Conservation (phyloP, 2,888 invertebrate genomes). For the Selenia dentaria region DNA sequence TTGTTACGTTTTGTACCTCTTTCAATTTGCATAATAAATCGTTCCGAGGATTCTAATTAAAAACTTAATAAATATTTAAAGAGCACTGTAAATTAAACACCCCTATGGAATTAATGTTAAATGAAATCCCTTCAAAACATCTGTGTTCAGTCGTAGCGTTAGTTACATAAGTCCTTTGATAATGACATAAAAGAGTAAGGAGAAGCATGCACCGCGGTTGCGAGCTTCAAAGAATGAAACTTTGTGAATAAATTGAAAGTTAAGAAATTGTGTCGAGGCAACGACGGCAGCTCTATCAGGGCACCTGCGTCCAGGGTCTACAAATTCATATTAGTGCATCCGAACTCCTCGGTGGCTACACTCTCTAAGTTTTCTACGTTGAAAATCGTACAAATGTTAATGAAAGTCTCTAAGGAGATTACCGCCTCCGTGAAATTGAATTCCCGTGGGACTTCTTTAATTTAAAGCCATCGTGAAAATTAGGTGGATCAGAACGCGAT, state of each 20-base stretch:
- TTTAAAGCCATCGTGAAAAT: slow-evolving; percentile 78
- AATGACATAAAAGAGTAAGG: slow-evolving; percentile 34
- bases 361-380: slow-evolving; percentile 63
- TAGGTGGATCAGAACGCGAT: slow-evolving; percentile 58
- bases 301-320: slow-evolving; percentile 63
- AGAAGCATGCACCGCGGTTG: slow-evolving; percentile 34
- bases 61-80: not conserved
- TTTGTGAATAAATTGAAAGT: slow-evolving; percentile 65
- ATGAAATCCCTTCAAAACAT: not conserved
- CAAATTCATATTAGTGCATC: slow-evolving; percentile 76
- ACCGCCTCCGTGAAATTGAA: slow-evolving; percentile 78
- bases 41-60: slow-evolving; percentile 28
- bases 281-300: slow-evolving; percentile 58
- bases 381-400: slow-evolving; percentile 81
- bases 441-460: slow-evolving; percentile 78
- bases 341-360: slow-evolving; percentile 50
- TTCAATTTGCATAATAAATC: slow-evolving; percentile 29
- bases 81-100: too few species aligned
- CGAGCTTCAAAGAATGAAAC: slow-evolving; percentile 45
- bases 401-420: slow-evolving; percentile 82
- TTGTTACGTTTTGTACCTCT: slow-evolving; percentile 38
- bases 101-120: too few species aligned
- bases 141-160: not conserved
- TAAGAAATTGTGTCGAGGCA: slow-evolving; percentile 48
- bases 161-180: slow-evolving; percentile 16